These are phyloP conservation scores for Phycodurus eques DNA, from an alignment of 2,113 vertebrate species.

Conservation along the genomic window DNA sequence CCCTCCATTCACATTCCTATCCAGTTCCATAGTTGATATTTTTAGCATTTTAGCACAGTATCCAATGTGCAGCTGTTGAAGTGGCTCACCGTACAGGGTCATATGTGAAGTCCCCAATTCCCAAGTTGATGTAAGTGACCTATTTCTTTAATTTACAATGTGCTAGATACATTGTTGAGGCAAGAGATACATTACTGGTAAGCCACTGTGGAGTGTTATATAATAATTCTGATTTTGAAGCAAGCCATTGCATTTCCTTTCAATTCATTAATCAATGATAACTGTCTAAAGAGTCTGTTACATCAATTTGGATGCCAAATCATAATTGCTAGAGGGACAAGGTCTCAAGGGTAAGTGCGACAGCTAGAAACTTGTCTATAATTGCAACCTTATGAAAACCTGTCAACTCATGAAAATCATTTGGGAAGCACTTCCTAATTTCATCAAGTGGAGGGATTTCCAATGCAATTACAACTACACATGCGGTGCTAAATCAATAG, in stretches of 20 bases:
- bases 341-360: conserved; percentile 33
- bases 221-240: background rate
- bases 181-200: conserved; percentile 15
- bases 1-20: conserved; percentile 6
- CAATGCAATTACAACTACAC: conserved; percentile 34
- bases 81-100: conserved; percentile 45
- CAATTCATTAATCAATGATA: background rate
- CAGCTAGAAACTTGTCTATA: conserved; percentile 44
- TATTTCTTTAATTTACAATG: conserved; percentile 54
- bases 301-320: conserved; percentile 28
- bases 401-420: conserved; percentile 39
- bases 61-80: conserved; percentile 54
- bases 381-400: conserved; percentile 49
- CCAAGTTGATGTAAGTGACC: conserved; percentile 44
- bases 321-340: conserved; percentile 26
- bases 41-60: conserved; percentile 38
- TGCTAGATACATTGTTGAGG: conserved; percentile 44
- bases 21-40: conserved; percentile 41
- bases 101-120: conserved; percentile 55
- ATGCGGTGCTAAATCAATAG: conserved; percentile 46
- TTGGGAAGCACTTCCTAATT: conserved; percentile 38
- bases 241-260: background rate
- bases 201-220: conserved; percentile 8
- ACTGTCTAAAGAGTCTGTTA: background rate
- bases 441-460: conserved; percentile 30